Base-by-base conservation (phyloP, 2,113 vertebrate genomes). In the Phasianus colchicus region DNA sequence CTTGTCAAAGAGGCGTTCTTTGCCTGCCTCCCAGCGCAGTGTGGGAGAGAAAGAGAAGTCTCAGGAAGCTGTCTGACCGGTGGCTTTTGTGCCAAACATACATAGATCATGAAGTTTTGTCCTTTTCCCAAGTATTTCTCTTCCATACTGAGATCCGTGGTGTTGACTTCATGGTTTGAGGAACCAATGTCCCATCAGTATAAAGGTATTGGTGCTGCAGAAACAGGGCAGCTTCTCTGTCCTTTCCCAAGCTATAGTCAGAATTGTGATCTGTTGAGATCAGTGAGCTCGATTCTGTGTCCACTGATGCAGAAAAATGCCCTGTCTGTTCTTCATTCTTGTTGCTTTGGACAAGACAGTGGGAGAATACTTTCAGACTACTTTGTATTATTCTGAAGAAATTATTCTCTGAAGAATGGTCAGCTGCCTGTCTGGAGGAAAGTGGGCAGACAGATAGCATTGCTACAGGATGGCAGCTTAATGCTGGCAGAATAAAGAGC, bases 141-240 rank as follows among this genome's bases (percentile, higher is more conserved):
- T 20, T 0, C 9, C 15, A 15, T 78, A 48, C 38, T 40, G 38
- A 21, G 60, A 15, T 75, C n/a, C 24, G 54, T 66, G 78, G 17
- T 0, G 0, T 11, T 83, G 85, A 29, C 63, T 66, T 30, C 0
- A 1, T 69, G 54, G 67, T 77, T 60, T 18, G 54, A 3, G 32
- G 57, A 15, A 1, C 52, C 36, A 64, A 4, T 73, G 43, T 18
- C 24, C n/a, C 22, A 8, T 73, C 72, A 21, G 18, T 42, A 22
- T 48, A 6, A 8, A 13, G 20, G 16, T 80, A 14, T 30, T 58
- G 47, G 57, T 69, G 67, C 79, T 76, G 0, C 66, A 50, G 87
- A 48, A 38, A 12, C 4, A 11, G 30, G 36, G 38, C 52, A 86
- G 48, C 45, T 64, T 70, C 55, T 72, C 87, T 89, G 11, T 38